Evolutionary conservation across 1,140 invertebrate genomes (phyloP).

Genomic region (Cydia pomonella): DNA sequence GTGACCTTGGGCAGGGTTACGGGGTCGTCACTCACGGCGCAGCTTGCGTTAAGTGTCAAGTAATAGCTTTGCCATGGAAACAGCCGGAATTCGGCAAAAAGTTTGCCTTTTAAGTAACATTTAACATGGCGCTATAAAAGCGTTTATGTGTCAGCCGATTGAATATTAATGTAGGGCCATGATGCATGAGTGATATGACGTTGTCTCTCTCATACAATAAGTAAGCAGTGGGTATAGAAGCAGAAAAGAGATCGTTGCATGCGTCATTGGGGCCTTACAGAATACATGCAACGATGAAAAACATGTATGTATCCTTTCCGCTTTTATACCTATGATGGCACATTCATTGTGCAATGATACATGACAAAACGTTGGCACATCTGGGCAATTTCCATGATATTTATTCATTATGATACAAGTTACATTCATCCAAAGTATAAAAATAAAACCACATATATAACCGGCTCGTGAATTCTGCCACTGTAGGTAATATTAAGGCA

Average conservation of each 20-base stretch:
- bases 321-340: not conserved
- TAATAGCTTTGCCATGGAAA: slow-evolving; percentile 4
- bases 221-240: not conserved
- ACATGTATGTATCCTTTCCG: too few species aligned
- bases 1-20: slow-evolving; percentile 17
- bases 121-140: not conserved
- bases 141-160: not conserved
- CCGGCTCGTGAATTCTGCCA: too few species aligned
- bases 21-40: slow-evolving; percentile 8
- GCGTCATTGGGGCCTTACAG: not conserved
- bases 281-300: too few species aligned
- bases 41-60: slow-evolving; percentile 6
- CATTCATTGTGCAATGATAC: not conserved
- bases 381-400: not conserved
- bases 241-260: not conserved
- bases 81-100: not conserved
- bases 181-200: not conserved
- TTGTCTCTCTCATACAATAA: not conserved
- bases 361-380: not conserved
- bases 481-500: too few species aligned
- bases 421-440: not conserved
- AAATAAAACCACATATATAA: too few species aligned
- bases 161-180: not conserved
- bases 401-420: not conserved
- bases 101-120: not conserved